phyloP scores from a whole-genome alignment of 2,888 invertebrate species.

The Melipona bicolor region DNA sequence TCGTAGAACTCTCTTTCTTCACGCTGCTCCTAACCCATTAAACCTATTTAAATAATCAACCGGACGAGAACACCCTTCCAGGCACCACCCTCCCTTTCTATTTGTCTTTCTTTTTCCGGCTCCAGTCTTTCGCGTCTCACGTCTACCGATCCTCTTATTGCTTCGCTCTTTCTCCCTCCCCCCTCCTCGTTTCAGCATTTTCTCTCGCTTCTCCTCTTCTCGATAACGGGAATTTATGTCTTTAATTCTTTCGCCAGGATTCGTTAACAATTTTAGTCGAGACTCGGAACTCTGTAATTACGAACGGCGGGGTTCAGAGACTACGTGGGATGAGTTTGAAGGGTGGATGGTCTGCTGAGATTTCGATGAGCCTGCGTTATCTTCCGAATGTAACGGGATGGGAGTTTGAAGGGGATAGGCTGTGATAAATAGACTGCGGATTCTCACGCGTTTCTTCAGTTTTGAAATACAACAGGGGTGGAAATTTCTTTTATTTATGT shows the following conservation, averaged over 20 bases:
- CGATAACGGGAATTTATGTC: slow-evolving; percentile 24
- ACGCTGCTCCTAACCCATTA: neutral
- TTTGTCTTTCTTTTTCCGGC: neutral
- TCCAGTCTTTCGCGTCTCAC: neutral
- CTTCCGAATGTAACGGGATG: no score
- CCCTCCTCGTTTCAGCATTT: neutral
- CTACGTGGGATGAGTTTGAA: neutral
- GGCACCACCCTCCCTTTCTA: neutral
- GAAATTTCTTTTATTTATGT: no score
- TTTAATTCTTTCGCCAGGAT: slow-evolving; percentile 27
- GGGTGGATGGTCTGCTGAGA: no score
- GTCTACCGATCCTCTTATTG: neutral
- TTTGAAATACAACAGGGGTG: no score
- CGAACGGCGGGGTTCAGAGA: neutral
- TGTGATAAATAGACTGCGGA: no score
- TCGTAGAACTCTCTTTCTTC: neutral
- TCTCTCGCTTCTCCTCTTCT: neutral
- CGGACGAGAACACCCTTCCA: neutral
- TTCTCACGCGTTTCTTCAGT: no score
- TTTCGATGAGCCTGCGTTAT: no score
- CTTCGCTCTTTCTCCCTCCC: neutral
- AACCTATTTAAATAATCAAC: slow-evolving; percentile 63
- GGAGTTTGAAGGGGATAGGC: no score
- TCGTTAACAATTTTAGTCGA: slow-evolving; percentile 36
- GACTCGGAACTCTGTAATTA: neutral